Evolutionary conservation across 2,797 vertebrate species (phyloP).

Genomic region (Crocidura indochinensis): DNA sequence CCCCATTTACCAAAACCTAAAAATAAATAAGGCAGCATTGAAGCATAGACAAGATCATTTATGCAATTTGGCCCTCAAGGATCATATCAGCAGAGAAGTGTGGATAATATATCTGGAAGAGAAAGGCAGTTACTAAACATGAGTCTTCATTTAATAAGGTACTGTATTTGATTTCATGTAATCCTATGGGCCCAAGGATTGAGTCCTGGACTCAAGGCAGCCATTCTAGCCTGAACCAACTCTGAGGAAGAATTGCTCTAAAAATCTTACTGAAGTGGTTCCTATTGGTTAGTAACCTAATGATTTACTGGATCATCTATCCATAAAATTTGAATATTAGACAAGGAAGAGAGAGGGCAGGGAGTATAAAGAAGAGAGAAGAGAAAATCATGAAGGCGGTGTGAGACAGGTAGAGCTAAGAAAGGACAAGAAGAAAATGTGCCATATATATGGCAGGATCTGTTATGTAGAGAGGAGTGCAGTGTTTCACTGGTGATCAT

Average conservation of each 20-base stretch:
- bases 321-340: slow-evolving; percentile 15
- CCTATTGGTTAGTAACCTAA: background rate
- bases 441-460: background rate
- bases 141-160: background rate
- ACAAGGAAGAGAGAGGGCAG: background rate
- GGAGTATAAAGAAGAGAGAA: background rate
- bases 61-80: background rate
- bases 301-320: background rate
- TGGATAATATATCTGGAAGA: background rate
- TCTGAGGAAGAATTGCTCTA: background rate
- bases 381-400: slow-evolving; percentile 8
- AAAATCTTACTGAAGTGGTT: background rate
- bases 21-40: background rate
- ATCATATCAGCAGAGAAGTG: background rate
- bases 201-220: background rate
- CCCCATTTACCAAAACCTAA: slow-evolving; percentile 20
- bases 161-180: slow-evolving; percentile 7
- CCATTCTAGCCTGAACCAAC: background rate
- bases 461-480: slow-evolving; percentile 4
- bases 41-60: slow-evolving; percentile 3
- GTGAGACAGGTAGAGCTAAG: background rate
- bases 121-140: slow-evolving; percentile 27
- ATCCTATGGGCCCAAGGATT: background rate
- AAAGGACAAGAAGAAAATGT: slow-evolving; percentile 54
- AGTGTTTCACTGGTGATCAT: slow-evolving; percentile 51